Evolutionary conservation across 2,113 vertebrate species (phyloP).

Genomic region (Etheostoma spectabile): DNA sequence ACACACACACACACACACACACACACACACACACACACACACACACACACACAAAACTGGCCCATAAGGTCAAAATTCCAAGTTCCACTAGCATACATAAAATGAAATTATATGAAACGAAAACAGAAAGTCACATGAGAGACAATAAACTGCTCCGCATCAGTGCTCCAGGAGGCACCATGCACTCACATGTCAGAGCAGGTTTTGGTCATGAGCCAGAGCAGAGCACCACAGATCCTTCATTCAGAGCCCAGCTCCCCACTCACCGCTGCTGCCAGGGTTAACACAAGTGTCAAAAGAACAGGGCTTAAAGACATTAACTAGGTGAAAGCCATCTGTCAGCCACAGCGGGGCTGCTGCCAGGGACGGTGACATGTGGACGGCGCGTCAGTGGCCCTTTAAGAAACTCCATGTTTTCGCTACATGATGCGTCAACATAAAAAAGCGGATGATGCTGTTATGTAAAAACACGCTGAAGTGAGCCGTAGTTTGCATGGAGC

Average conservation of each 20-base stretch:
- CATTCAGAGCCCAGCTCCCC: neutral
- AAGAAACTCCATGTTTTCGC: slow-evolving; percentile 89
- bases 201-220: slow-evolving; percentile 6
- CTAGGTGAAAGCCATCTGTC: slow-evolving; percentile 65
- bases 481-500: slow-evolving; percentile 68
- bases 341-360: slow-evolving; percentile 51
- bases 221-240: slow-evolving; percentile 20
- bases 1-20: too few relatives aligned
- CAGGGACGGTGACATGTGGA: slow-evolving; percentile 60
- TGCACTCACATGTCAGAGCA: slow-evolving; percentile 41
- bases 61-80: neutral
- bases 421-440: slow-evolving; percentile 86
- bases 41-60: neutral
- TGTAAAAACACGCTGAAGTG: slow-evolving; percentile 84
- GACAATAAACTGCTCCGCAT: neutral
- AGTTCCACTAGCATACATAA: neutral
- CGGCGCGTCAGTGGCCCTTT: slow-evolving; percentile 83
- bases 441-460: slow-evolving; percentile 87
- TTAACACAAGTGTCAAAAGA: slow-evolving; percentile 53
- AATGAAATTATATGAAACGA: neutral
- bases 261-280: slow-evolving; percentile 10
- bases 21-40: neutral
- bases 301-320: slow-evolving; percentile 42
- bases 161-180: slow-evolving; percentile 18
- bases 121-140: neutral